Evolutionary conservation across 2,797 vertebrate genomes (phyloP).

Genomic region (Cebuella pygmaea): DNA sequence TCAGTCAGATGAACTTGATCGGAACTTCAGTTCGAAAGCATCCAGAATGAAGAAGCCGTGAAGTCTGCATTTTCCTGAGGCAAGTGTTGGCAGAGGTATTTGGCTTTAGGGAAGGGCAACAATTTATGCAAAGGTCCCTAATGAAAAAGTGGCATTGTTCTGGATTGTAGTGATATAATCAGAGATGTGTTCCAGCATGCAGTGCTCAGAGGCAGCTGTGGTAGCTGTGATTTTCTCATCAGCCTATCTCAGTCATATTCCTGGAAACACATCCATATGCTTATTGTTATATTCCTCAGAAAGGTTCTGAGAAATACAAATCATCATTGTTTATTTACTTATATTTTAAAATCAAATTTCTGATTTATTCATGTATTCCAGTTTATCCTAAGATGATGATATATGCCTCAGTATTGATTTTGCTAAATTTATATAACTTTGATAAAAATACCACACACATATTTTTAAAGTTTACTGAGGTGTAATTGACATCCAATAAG

Average conservation of each 20-base stretch:
- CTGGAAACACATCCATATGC: not conserved
- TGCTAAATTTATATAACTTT: not conserved
- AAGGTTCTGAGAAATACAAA: not conserved
- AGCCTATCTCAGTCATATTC: not conserved
- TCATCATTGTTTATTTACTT: not conserved
- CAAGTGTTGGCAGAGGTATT: not conserved
- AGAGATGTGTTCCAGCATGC: not conserved
- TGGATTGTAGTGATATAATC: not conserved
- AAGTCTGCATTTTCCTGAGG: not conserved
- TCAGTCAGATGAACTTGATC: not conserved
- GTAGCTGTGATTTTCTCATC: not conserved
- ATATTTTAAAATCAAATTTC: not conserved
- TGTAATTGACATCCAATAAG: not conserved
- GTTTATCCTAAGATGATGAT: not conserved
- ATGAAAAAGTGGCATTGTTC: not conserved
- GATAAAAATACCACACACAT: not conserved
- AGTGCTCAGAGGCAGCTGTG: not conserved
- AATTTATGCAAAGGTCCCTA: not conserved
- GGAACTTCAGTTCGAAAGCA: not conserved
- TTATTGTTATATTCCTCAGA: not conserved
- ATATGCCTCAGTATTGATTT: not conserved
- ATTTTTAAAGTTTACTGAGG: not conserved
- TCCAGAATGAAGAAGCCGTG: not conserved
- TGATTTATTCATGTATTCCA: not conserved
- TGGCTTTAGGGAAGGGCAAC: not conserved